Base-by-base conservation (phyloP, 2,888 invertebrate genomes). In the Drosophila maculinotata region DNA sequence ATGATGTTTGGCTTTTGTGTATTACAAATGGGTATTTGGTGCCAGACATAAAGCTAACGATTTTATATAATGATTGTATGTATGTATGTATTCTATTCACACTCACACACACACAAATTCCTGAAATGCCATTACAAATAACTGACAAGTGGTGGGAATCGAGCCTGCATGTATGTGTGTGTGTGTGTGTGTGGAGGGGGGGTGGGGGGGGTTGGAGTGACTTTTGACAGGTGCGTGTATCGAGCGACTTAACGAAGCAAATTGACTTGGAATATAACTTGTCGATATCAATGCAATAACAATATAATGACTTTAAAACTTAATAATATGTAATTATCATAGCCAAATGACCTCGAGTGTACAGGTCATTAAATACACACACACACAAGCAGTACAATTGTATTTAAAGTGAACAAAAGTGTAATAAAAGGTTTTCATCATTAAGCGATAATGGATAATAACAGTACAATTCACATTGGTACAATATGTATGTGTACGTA, bases 81-180 rank as follows among this genome's bases (percentile, higher is more conserved):
- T 14, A 38, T 31, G 23, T 41, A 72, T 56, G 23, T 15, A 38
- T 28, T n/a, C 20, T 4, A 20, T 20, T 4, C 30, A 47, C 9
- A 33, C 36, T 25, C 35, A 52, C 10, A 51, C 28, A 28, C 15
- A 36, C 15, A 15, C 17, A 30, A 28, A 39, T 76, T 76, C 73
- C 72, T 68, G 67, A 64, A 80, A 62, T 72, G 56, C 69, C 63
- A 58, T 67, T 71, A 79, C 57, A 64, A n/a, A 76, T 69, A 72
- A 72, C 56, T 56, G 20, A 45, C 7, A 25, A 31, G 10, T 20
- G 15, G 10, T 20, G n/a, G n/a, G 20, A 20, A 39, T 39, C 39
- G n/a, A 23, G 17, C 20, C 38, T 38, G 17, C 17, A 38, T 38
- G 17, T 17, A 15, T 7, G 10, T 38, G 10, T 12, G 5, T 4